These are phyloP conservation scores for Meloe dianella DNA, from an alignment of 2,888 invertebrate genomes.

Conservation along the genomic window DNA sequence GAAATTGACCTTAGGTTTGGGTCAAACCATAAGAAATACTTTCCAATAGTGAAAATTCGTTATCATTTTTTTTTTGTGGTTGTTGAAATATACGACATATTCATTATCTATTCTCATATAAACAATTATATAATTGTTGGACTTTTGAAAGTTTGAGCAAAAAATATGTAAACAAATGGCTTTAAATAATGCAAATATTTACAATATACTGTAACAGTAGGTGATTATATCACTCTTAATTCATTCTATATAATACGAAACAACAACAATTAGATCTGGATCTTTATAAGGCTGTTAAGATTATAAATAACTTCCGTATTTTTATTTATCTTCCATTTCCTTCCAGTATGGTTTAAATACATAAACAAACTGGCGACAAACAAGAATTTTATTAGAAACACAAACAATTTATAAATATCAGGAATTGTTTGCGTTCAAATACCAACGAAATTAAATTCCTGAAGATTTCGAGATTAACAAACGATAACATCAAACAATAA, in stretches of 20 bases:
- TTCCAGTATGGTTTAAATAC: not conserved
- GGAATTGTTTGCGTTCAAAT: not conserved
- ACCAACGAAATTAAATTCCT: not conserved
- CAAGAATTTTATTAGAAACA: slow-evolving; percentile 2
- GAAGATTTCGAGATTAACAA: not conserved
- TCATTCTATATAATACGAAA: not conserved
- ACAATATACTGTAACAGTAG: not conserved
- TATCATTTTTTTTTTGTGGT: not conserved
- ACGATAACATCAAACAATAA: not conserved
- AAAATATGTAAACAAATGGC: not conserved
- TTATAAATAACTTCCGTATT: slow-evolving; percentile 4
- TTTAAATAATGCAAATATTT: not conserved
- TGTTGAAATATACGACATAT: not conserved
- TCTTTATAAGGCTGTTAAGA: not conserved
- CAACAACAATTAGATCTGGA: not conserved
- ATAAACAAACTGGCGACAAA: not conserved
- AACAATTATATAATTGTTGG: slow-evolving; percentile 3
- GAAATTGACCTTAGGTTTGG: slow-evolving; percentile 5
- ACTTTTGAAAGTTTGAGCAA: not conserved
- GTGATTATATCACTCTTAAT: not conserved
- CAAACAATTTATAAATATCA: not conserved
- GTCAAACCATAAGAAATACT: not conserved
- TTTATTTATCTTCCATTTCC: slow-evolving; percentile 1
- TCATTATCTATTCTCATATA: not conserved
- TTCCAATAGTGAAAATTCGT: not conserved